Conservation (phyloP, 2,113 vertebrate species). For the Illadopsis cleaveri region DNA sequence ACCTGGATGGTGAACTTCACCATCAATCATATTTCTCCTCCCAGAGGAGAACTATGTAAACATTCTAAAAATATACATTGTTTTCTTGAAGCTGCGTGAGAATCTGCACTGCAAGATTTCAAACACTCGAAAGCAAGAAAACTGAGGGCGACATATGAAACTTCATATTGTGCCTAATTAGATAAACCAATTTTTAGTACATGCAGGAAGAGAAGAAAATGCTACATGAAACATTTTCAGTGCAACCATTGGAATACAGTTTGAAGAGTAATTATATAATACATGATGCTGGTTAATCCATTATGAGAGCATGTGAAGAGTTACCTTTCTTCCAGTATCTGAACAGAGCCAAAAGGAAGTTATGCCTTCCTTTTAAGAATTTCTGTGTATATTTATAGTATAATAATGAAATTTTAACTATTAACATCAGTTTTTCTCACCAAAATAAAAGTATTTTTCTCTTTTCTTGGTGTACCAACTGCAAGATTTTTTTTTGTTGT, state of each 20-base stretch:
- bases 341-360: conserved; percentile 27
- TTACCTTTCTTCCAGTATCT: conserved; percentile 7
- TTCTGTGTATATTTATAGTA: neutral
- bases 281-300: neutral
- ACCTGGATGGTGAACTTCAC: no score
- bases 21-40: no score
- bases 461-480: neutral
- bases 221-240: neutral
- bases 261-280: neutral
- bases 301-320: neutral
- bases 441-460: neutral
- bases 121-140: no score
- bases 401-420: neutral
- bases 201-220: neutral
- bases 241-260: neutral
- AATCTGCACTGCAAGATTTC: no score
- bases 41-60: no score
- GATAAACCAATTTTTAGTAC: neutral
- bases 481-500: neutral
- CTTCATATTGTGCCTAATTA: neutral
- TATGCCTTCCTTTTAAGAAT: neutral
- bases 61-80: no score
- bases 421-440: neutral
- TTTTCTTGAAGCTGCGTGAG: no score
- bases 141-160: no score